phyloP scores from a whole-genome alignment of 2,888 invertebrate genomes.

The Mesorhabditis belari region DNA sequence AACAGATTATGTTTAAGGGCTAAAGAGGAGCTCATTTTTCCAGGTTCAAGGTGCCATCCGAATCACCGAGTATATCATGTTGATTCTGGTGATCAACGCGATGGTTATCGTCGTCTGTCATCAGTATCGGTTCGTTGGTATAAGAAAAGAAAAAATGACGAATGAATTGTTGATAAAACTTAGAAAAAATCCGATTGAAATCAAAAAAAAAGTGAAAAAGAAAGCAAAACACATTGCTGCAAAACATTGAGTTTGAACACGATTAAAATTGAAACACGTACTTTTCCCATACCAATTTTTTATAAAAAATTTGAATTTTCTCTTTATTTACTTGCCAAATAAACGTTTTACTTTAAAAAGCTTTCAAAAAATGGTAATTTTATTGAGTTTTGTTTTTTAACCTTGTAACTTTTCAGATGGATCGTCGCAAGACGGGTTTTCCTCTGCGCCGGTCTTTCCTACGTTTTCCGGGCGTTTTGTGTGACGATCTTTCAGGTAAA shows the following conservation, averaged over 20 bases:
- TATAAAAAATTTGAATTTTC: background rate
- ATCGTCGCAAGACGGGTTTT: constrained; percentile 31
- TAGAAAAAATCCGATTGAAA: background rate
- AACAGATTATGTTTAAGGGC: background rate
- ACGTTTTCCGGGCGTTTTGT: constrained; percentile 45
- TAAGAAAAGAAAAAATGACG: constrained; percentile 4
- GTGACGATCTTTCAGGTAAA: constrained; percentile 42
- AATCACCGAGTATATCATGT: constrained; percentile 46
- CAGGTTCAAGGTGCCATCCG: constrained; percentile 36
- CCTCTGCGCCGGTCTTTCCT: constrained; percentile 39
- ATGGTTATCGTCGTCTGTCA: constrained; percentile 37
- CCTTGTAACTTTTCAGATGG: constrained; percentile 13
- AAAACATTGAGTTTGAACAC: too few relatives aligned
- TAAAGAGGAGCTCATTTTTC: background rate
- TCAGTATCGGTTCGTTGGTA: constrained; percentile 25
- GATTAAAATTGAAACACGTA: too few relatives aligned
- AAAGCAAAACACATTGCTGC: too few relatives aligned
- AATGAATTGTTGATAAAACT: constrained; percentile 4
- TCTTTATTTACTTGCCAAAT: too few relatives aligned
- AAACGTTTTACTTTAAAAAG: background rate
- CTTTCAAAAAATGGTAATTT: background rate
- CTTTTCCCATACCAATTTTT: background rate
- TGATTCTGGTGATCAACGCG: constrained; percentile 32
- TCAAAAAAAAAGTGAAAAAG: too few relatives aligned
- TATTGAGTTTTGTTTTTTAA: too few relatives aligned